Percentiles rank a stretch among this genome's conserved stretches.
Conservation (phyloP, 1,140 invertebrate species). For the Contarinia nasturtii region DNA sequence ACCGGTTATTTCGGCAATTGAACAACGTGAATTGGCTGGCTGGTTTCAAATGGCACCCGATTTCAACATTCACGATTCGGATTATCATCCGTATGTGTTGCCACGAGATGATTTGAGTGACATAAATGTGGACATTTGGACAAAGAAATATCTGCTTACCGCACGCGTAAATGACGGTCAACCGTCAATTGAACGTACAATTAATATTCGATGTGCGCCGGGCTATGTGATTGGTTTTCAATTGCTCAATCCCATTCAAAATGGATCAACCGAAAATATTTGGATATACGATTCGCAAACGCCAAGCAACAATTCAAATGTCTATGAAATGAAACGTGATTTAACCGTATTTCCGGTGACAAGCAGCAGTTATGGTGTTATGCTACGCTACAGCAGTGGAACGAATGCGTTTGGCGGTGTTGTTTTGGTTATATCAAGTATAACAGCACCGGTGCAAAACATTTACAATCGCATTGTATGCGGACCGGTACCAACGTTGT, state of each 20-base stretch:
- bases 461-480: conserved; percentile 46
- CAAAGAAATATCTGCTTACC: conserved; percentile 61
- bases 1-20: conserved; percentile 60
- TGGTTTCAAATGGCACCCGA: conserved; percentile 62
- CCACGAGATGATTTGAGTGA: conserved; percentile 33
- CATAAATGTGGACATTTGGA: conserved; percentile 44
- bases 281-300: conserved; percentile 54
- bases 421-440: conserved; percentile 63
- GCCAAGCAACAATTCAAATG: conserved; percentile 33
- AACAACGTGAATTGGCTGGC: conserved; percentile 79
- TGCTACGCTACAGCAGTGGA: conserved; percentile 68
- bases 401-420: conserved; percentile 53
- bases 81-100: conserved; percentile 47
- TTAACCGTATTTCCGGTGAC: conserved; percentile 70
- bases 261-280: conserved; percentile 66
- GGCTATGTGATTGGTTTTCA: conserved; percentile 64
- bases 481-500: conserved; percentile 55
- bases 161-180: conserved; percentile 35
- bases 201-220: conserved; percentile 43
- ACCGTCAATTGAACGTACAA: conserved; percentile 30
- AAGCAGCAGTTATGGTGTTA: conserved; percentile 63
- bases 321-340: conserved; percentile 65
- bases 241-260: conserved; percentile 70
- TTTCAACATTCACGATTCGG: conserved; percentile 40
- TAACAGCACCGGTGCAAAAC: conserved; percentile 46